phyloP scores from a whole-genome alignment of 2,113 vertebrate genomes.

The Ramphastos sulfuratus region DNA sequence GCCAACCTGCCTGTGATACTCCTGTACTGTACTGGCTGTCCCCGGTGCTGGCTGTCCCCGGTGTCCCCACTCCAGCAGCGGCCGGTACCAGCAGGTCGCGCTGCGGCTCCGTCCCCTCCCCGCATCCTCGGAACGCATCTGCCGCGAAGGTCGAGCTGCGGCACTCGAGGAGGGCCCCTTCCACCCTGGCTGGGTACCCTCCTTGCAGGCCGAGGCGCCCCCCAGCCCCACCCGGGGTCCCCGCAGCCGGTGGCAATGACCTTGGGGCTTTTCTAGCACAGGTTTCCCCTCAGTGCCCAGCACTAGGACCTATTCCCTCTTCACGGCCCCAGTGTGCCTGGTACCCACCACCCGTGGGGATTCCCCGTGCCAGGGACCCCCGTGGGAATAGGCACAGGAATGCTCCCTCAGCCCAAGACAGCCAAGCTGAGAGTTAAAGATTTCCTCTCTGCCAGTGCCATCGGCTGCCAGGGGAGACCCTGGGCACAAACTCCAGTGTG shows the following conservation, averaged over 20 bases:
- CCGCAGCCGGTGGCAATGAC: not conserved
- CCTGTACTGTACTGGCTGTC: no score
- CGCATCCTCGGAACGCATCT: not conserved
- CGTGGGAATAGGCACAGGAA: not conserved
- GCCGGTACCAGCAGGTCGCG: not conserved
- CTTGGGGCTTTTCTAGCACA: not conserved
- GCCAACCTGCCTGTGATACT: accelerated
- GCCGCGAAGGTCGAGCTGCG: not conserved
- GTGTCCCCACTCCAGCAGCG: no score
- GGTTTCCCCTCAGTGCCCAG: no score
- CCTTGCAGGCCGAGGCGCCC: no score
- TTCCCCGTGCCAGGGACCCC: not conserved
- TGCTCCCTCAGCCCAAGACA: no score
- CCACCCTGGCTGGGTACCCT: no score
- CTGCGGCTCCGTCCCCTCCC: not conserved
- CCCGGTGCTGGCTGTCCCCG: no score
- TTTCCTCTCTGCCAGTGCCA: not conserved
- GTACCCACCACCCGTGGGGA: accelerated
- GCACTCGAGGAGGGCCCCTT: no score
- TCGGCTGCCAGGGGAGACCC: not conserved
- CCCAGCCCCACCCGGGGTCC: not conserved
- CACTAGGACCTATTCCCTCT: not conserved
- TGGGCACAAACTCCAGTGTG: not conserved
- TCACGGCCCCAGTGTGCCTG: not conserved
- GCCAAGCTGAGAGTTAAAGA: not conserved